Evolutionary conservation across 2,113 vertebrate species (phyloP).

Genomic region (Egretta garzetta): DNA sequence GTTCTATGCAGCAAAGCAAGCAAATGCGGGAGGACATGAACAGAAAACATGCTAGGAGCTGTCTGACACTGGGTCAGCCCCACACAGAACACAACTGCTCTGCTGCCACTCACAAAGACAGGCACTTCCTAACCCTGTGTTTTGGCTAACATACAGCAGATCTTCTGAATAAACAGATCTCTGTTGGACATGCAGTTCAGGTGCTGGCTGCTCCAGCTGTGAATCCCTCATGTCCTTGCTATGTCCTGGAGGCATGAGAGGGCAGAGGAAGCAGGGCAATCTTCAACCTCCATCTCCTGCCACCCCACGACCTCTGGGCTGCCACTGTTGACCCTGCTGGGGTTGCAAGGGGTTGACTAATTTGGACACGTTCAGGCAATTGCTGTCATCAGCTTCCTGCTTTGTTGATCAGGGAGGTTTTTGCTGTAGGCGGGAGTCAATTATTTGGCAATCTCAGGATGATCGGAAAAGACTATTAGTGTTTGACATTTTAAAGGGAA

Average conservation of each 20-base stretch:
- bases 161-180: slow-evolving; percentile 65
- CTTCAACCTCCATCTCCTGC: slow-evolving; percentile 57
- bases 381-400: slow-evolving; percentile 69
- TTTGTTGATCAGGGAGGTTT: slow-evolving; percentile 62
- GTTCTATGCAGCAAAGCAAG: background rate
- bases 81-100: background rate
- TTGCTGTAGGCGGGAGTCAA: slow-evolving; percentile 65
- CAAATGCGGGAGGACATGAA: background rate
- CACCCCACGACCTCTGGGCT: slow-evolving; percentile 58
- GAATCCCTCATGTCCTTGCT: background rate
- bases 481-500: slow-evolving; percentile 65
- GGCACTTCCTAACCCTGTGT: slow-evolving; percentile 5
- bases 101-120: slow-evolving; percentile 6
- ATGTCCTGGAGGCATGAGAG: slow-evolving; percentile 65
- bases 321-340: slow-evolving; percentile 63
- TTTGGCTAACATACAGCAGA: slow-evolving; percentile 48
- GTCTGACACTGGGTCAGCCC: slow-evolving; percentile 4
- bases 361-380: slow-evolving; percentile 67
- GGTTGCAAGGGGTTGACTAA: slow-evolving; percentile 58
- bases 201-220: slow-evolving; percentile 58
- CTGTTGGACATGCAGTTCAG: slow-evolving; percentile 30
- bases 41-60: background rate
- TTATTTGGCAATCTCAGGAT: slow-evolving; percentile 65
- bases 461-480: slow-evolving; percentile 63
- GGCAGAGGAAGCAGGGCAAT: slow-evolving; percentile 65